Evolutionary conservation across 2,888 invertebrate genomes (phyloP).

Genomic region (Pyrgus malvae): DNA sequence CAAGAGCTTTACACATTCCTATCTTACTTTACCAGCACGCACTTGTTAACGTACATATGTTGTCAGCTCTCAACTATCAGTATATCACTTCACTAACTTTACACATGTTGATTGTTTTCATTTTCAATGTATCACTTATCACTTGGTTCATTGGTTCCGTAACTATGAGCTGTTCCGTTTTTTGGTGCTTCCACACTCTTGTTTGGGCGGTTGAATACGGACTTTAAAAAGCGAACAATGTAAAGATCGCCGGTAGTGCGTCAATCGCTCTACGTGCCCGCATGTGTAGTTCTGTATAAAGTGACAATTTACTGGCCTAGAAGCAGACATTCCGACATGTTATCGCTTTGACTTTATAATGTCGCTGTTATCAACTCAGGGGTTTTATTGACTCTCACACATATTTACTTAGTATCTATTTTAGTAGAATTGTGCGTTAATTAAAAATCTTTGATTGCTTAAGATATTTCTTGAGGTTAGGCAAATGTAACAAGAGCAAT

Average conservation of each 20-base stretch:
- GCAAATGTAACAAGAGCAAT: background rate
- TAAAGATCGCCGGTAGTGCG: conserved; percentile 5
- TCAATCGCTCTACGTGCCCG: conserved; percentile 9
- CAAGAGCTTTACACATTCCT: background rate
- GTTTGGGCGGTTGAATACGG: no score
- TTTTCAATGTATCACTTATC: background rate
- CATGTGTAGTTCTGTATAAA: conserved; percentile 12
- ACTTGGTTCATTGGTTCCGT: background rate
- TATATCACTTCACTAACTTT: conserved; percentile 8
- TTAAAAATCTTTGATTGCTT: background rate
- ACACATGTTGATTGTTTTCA: conserved; percentile 4
- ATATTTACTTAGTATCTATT: conserved; percentile 43
- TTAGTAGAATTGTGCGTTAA: background rate
- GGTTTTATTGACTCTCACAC: conserved; percentile 38
- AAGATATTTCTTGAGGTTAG: background rate
- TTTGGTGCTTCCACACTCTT: background rate
- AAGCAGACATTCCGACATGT: conserved; percentile 44
- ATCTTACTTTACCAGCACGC: background rate
- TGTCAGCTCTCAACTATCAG: background rate
- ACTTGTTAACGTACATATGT: background rate
- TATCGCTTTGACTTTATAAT: conserved; percentile 62
- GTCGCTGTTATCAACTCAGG: conserved; percentile 54
- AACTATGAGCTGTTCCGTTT: background rate
- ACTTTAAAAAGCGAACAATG: conserved; percentile 9
- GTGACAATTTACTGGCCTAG: conserved; percentile 23